Conservation (phyloP, 2,888 invertebrate species). For the Coelogynopora nodosa region DNA sequence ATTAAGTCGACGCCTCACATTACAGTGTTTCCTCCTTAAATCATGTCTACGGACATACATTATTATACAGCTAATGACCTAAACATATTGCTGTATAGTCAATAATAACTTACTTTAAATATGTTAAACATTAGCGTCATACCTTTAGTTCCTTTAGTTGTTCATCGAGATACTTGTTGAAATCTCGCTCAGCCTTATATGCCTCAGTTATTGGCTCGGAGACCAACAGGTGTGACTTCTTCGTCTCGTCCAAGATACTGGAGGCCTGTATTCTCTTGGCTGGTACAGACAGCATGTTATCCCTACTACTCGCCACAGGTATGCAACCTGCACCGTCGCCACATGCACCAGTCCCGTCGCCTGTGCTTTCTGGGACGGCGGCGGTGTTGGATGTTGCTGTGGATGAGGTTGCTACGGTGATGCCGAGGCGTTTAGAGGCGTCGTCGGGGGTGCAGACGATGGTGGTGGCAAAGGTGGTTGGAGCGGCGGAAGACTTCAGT, state of each 20-base stretch:
- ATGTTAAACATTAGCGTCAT: too few species aligned
- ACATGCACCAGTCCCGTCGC: background rate
- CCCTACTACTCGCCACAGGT: slow-evolving; percentile 50
- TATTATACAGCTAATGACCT: too few species aligned
- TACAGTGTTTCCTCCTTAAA: too few species aligned
- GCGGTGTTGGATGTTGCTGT: background rate
- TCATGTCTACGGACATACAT: too few species aligned
- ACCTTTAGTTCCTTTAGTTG: slow-evolving; percentile 50
- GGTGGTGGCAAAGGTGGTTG: slow-evolving; percentile 53
- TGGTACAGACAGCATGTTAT: too few species aligned
- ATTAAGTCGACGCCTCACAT: too few species aligned
- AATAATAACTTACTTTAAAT: too few species aligned
- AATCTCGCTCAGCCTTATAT: slow-evolving; percentile 51
- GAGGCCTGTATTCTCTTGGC: too few species aligned
- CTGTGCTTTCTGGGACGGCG: background rate
- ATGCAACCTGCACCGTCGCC: background rate
- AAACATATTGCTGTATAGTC: too few species aligned
- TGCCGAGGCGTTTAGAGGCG: background rate
- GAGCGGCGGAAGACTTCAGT: slow-evolving; percentile 50
- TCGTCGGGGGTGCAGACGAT: slow-evolving; percentile 51
- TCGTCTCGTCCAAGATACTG: too few species aligned
- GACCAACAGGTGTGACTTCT: background rate
- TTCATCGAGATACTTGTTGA: slow-evolving; percentile 51
- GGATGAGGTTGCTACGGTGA: background rate
- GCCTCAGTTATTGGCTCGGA: slow-evolving; percentile 1